Conservation (phyloP, 2,797 vertebrate species). For the Paratrypauchen microcephalus region DNA sequence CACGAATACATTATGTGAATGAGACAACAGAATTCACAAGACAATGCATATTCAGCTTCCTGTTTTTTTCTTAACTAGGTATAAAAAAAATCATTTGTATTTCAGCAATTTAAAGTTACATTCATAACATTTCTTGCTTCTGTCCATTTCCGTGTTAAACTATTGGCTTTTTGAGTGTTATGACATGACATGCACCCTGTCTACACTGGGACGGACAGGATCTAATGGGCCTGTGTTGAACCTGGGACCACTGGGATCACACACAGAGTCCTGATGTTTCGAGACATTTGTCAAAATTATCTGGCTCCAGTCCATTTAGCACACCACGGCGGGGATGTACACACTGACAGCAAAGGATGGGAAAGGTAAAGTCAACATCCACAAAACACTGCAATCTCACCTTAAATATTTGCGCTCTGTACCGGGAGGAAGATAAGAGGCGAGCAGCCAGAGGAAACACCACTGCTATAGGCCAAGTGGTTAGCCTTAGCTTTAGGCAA, state of each 20-base stretch:
- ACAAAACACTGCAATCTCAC: neutral
- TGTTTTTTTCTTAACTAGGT: too few relatives aligned
- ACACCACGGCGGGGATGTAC: neutral
- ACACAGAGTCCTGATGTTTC: neutral
- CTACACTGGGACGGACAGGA: neutral
- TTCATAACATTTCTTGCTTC: too few relatives aligned
- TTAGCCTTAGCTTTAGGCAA: too few relatives aligned
- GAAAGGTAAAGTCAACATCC: neutral
- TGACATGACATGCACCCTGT: neutral
- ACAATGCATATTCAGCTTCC: too few relatives aligned
- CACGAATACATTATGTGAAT: too few relatives aligned
- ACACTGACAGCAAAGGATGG: neutral
- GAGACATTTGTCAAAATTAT: neutral
- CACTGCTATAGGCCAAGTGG: too few relatives aligned
- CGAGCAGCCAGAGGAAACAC: neutral
- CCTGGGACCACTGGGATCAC: neutral
- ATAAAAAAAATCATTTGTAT: too few relatives aligned
- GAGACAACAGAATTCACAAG: too few relatives aligned
- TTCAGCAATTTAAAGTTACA: too few relatives aligned
- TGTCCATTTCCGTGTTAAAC: too few relatives aligned
- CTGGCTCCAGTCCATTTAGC: neutral
- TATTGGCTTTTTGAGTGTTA: too few relatives aligned
- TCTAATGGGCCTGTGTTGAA: neutral
- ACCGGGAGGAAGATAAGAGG: neutral
- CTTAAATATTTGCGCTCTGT: constrained; percentile 5